Base-by-base conservation (phyloP, 2,888 invertebrate species). In the Xylocampa areola region DNA sequence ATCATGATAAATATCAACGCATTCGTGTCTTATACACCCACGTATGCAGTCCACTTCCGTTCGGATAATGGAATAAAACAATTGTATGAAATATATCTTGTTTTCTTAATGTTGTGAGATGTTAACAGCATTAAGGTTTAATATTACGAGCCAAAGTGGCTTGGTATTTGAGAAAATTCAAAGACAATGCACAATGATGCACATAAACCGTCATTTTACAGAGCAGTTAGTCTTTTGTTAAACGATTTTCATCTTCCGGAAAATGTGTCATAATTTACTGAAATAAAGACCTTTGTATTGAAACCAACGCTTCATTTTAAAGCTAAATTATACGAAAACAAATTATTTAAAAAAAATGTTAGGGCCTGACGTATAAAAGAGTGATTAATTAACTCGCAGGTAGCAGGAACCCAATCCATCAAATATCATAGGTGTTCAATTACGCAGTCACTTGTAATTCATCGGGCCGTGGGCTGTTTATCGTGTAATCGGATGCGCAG, bases 341-440 rank as follows among this genome's bases (percentile, higher is more conserved):
- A 14, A 16, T 13, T 0, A 4, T 25, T n/a, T n/a, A n/a, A n/a
- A n/a, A n/a, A n/a, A n/a, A n/a, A n/a, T n/a, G n/a, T n/a, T n/a
- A n/a, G n/a, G n/a, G n/a, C n/a, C 1, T 36, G 25, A 27, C 2
- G 43, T n/a, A 8, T n/a, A 11, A 35, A 45, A 0, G 25, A 23
- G 10, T 4, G 16, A 30, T 17, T 10, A 33, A 61, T 36, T 25
- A 32, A 17, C 21, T 27, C 3, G 6, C 13, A 5, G 4, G 33
- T 40, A 4, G 35, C 50, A 57, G 52, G 60, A 65, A 63, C 51
- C n/a, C 29, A 49, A 68, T 80, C 61, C 13, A 77, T 80, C 64
- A 68, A 62, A 52, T 59, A 44, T 65, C 49, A 65, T 63, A 73
- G 74, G 73, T 76, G 76, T 82, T 80, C 76, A 80, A 84, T 82